Evolutionary conservation across 2,113 vertebrate species (phyloP).

Genomic region (Chaetorhynchus papuensis): DNA sequence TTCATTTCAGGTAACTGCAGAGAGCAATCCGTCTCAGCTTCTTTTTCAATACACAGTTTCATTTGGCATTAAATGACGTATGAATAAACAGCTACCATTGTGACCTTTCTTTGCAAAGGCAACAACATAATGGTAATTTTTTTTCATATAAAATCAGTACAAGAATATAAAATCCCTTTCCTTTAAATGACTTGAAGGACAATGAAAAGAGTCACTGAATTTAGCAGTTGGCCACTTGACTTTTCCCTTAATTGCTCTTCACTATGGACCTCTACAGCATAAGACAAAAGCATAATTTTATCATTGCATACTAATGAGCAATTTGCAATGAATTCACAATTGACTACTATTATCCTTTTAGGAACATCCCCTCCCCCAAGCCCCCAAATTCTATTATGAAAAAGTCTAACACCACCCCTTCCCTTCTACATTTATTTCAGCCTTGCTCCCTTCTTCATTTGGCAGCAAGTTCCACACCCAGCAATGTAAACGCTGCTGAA

Average conservation of each 20-base stretch:
- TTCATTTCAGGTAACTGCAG: neutral
- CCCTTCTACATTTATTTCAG: neutral
- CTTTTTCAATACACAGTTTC: neutral
- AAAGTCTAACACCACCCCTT: neutral
- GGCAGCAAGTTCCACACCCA: neutral
- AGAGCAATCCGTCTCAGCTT: neutral
- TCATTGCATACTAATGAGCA: neutral
- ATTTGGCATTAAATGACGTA: neutral
- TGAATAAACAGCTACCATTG: neutral
- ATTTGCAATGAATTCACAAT: neutral
- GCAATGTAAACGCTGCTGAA: neutral
- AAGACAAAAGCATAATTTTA: neutral
- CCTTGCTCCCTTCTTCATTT: neutral
- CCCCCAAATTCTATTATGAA: neutral
- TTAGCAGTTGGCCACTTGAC: neutral
- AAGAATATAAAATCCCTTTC: neutral
- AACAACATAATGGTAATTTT: neutral
- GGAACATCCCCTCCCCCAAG: accelerated
- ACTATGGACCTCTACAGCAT: neutral
- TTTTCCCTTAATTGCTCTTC: neutral
- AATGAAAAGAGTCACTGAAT: neutral
- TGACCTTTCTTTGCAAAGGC: neutral
- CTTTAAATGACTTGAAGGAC: neutral
- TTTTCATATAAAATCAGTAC: neutral
- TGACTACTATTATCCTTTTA: neutral